phyloP scores from a whole-genome alignment of 2,113 vertebrate species.

The Coryphaenoides rupestris region DNA sequence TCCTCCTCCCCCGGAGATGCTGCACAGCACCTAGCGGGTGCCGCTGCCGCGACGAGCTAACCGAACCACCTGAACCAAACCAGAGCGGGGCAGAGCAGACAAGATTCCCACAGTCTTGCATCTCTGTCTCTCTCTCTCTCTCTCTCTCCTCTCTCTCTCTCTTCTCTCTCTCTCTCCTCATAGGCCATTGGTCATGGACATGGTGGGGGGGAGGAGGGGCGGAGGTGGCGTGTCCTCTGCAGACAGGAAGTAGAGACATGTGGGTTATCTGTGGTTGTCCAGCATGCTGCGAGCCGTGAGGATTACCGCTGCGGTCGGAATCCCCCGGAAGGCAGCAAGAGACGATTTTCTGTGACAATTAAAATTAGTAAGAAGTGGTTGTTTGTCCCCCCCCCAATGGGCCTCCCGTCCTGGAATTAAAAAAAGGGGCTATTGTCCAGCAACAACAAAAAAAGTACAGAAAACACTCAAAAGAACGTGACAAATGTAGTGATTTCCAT shows the following conservation, averaged over 20 bases:
- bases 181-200: conserved; percentile 31
- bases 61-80: background rate
- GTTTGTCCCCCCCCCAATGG: conserved; percentile 26
- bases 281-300: too few relatives aligned
- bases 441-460: conserved; percentile 24
- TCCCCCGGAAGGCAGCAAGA: conserved; percentile 16
- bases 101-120: too few relatives aligned
- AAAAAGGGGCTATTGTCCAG: conserved; percentile 54
- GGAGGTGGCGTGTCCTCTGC: background rate
- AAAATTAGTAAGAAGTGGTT: conserved; percentile 30
- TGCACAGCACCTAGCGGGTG: too few relatives aligned
- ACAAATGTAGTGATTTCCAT: conserved; percentile 49
- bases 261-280: conserved; percentile 30
- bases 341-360: conserved; percentile 7
- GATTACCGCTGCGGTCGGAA: too few relatives aligned
- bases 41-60: background rate
- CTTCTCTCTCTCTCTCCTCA: background rate
- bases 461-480: conserved; percentile 28
- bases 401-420: conserved; percentile 34
- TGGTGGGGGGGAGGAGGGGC: too few relatives aligned
- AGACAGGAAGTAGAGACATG: conserved; percentile 21
- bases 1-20: background rate
- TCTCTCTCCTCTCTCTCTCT: too few relatives aligned
- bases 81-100: background rate
- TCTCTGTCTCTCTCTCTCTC: too few relatives aligned